Evolutionary conservation across 2,888 invertebrate genomes (phyloP), one percentile per base, ranked within the genome.

Genomic region (Cheilosia impressa): DNA sequence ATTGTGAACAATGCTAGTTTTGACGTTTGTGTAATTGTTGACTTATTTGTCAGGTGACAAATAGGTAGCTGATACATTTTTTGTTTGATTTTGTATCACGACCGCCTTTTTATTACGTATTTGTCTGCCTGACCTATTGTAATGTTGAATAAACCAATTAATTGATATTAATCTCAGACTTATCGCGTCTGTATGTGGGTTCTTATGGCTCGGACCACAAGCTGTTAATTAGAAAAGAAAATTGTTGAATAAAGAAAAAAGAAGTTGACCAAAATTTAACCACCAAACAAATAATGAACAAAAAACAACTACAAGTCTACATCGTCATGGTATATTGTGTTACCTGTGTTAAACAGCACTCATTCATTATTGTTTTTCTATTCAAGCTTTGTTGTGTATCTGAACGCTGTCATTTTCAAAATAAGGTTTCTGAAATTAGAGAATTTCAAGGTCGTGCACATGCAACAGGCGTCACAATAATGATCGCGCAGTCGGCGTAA

Each of bases 401-500:
- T 63, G 55, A 69, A 62, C 50, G 43, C 31, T 22, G 45, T 62
- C 10, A 52, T 69, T 47, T 55, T 71, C 27, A 65, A 78, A 78
- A 65, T 38, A 57, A 58, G 31, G 50, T 66, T 52, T 52, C 52
- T 52, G 53, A 79, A 72, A 72, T 72, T 79, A 79, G 72, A 79
- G 60, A 72, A 66, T 66, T 52, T 72, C 79, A 79, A 79, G 79
- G 79, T 79, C 72, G 57, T 72, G 65, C 52, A 60, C 78, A 72
- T 79, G 79, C 66, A 72, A 72, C 58, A 53, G 72, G 65, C 72
- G 58, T 31, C 47, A 69, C 69, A 69, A 57, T 62, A 69, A 57
- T 62, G 19, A 66, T 66, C 58, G 72, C 72, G 60, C 22, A 24
- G 24, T 15, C 27, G 24, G 19, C 19, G 13, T 13, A 7, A 22